Base-by-base conservation (phyloP, 2,888 invertebrate species). In the Caenorhabditis sp. region DNA sequence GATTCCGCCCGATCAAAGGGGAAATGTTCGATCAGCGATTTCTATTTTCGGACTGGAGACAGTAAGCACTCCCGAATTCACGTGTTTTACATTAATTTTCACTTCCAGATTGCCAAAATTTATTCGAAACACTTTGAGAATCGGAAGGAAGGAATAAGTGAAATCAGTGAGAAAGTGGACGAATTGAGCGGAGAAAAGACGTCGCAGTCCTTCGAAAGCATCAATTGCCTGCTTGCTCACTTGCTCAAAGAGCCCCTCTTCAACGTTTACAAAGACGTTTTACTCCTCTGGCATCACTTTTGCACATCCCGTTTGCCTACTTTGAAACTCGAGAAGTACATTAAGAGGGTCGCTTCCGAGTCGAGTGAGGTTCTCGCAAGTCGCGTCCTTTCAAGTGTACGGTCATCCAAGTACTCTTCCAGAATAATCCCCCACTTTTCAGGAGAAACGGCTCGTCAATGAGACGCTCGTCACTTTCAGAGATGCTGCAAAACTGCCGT, bases 101-200 rank as follows among this genome's bases (percentile, higher is more conserved):
- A 1, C 1, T 41, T 58, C 58, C 58, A 70, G 74, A 71, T 78
- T 15, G 65, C 68, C 3, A 78, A 78, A 71, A 22, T 78, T 11
- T 78, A 74, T 30, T 78, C 78, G 2, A 78, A 78, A 45, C 68
- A 71, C n/a, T 78, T 66, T 24, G 70, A 78, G 43, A 63, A 73
- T n/a, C 39, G 73, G 20, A 74, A 63, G 17, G 74, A 78, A 53
- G 81, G 76, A 41, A 59, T 83, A 4, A 46, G 41, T 5, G 80
- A 80, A 37, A 55, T 77, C n/a, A 27, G 53, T 9, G 45, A 62
- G 22, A 35, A 41, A 35, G 27, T 78, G 0, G 65, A 75, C 17
- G 17, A 20, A 20, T 41, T 73, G 26, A 55, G 50, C 9, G 15
- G 37, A 1, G 63, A 73, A 20, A 63, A 56, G 9, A 43, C 63